These are phyloP conservation scores for Catharus minimus DNA, from an alignment of 2,113 vertebrate genomes.

Conservation along the genomic window DNA sequence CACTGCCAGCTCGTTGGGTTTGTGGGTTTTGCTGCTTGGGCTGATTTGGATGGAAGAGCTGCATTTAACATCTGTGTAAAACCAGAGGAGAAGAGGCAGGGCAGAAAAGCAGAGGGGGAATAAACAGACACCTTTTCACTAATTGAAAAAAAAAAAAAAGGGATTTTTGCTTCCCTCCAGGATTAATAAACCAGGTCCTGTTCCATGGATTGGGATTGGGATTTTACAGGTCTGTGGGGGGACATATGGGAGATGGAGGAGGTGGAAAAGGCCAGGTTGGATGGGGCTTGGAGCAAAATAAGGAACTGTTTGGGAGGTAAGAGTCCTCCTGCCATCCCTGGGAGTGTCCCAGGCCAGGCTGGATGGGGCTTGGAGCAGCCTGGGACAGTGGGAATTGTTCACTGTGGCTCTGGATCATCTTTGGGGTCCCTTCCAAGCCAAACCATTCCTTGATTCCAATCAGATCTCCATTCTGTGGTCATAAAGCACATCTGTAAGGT, in stretches of 20 bases:
- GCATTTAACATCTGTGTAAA: neutral
- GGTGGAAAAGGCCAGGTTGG: neutral
- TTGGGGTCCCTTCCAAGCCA: too few relatives aligned
- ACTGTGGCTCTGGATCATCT: too few relatives aligned
- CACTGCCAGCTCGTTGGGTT: neutral
- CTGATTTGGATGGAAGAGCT: neutral
- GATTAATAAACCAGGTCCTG: neutral
- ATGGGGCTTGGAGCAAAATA: neutral
- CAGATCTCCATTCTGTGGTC: neutral
- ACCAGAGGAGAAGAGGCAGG: neutral
- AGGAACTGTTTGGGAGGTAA: neutral
- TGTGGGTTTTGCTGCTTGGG: neutral
- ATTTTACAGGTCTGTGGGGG: neutral
- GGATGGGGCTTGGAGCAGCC: too few relatives aligned
- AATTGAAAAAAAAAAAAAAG: neutral
- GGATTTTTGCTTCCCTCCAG: neutral
- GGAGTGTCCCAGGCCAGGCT: neutral
- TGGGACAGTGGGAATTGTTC: too few relatives aligned
- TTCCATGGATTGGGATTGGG: fast-evolving
- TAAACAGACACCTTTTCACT: neutral
- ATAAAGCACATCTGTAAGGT: neutral
- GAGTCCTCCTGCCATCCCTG: neutral
- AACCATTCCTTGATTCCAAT: too few relatives aligned
- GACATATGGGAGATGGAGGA: neutral
- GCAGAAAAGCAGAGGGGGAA: neutral